Percentiles rank a stretch among this genome's conserved stretches.
phyloP scores from a whole-genome alignment of 2,888 invertebrate genomes.

The Agrotis ipsilon region DNA sequence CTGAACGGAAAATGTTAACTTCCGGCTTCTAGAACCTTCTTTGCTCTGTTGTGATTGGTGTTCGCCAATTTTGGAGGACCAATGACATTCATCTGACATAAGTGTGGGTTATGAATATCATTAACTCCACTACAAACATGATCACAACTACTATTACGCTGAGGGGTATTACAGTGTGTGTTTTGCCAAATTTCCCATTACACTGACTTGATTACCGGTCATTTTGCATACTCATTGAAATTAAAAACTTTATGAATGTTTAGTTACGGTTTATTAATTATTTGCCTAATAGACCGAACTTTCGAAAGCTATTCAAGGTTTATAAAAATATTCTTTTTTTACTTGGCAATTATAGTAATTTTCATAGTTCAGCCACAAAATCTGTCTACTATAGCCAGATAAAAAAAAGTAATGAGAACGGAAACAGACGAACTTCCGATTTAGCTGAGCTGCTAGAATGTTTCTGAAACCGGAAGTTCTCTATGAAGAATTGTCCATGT shows the following conservation, averaged over 20 bases:
- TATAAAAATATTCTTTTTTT: background rate
- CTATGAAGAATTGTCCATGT: slow-evolving; percentile 7
- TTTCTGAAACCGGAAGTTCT: background rate
- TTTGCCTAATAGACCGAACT: background rate
- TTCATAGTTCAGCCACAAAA: background rate
- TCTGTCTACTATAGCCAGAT: background rate
- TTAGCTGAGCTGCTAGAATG: background rate
- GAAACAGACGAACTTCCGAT: background rate
- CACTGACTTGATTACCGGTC: background rate
- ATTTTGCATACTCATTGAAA: slow-evolving; percentile 8
- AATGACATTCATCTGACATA: slow-evolving; percentile 9
- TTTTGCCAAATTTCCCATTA: background rate
- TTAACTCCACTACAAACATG: background rate
- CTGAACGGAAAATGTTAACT: too few species aligned
- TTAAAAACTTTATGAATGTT: background rate
- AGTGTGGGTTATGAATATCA: slow-evolving; percentile 6
- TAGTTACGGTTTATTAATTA: background rate
- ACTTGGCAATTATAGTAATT: background rate
- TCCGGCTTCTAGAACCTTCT: slow-evolving; percentile 4
- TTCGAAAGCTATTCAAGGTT: background rate
- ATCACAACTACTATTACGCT: background rate
- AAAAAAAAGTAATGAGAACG: background rate
- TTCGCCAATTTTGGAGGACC: background rate
- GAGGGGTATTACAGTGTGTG: background rate
- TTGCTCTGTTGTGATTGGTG: slow-evolving; percentile 3